These are phyloP conservation scores for Drosophila tani DNA, from an alignment of 1,140 invertebrate genomes.

Conservation along the genomic window DNA sequence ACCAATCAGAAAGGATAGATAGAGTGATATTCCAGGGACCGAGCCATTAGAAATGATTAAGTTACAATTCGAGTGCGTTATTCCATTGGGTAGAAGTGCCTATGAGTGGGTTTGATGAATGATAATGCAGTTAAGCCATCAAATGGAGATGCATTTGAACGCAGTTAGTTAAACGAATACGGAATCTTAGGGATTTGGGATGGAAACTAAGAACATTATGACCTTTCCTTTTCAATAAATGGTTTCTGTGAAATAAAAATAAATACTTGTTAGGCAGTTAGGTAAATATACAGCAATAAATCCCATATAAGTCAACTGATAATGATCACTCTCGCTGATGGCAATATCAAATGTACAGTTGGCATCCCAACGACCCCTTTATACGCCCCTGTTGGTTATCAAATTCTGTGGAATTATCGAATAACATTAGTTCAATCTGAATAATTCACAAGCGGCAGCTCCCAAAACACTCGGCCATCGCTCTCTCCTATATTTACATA, in stretches of 20 bases:
- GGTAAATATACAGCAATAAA: neutral
- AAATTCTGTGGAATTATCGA: slow-evolving; percentile 6
- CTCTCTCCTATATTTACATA: slow-evolving; percentile 29
- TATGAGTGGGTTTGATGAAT: slow-evolving; percentile 3
- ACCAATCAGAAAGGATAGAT: slow-evolving; percentile 26
- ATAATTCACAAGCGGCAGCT: slow-evolving; percentile 15
- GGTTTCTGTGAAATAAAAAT: too few species aligned
- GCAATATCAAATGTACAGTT: neutral
- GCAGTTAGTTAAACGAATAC: neutral
- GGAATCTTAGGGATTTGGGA: neutral
- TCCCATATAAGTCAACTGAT: neutral
- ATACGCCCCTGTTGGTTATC: neutral
- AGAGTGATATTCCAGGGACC: slow-evolving; percentile 19
- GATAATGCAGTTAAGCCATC: slow-evolving; percentile 9
- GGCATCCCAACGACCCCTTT: too few species aligned
- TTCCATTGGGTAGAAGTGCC: slow-evolving; percentile 9
- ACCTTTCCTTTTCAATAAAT: neutral
- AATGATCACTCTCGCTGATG: neutral
- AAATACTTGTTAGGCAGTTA: too few species aligned
- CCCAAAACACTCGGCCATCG: neutral
- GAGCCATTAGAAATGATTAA: slow-evolving; percentile 23
- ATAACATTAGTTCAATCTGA: slow-evolving; percentile 27
- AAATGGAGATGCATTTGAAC: slow-evolving; percentile 4
- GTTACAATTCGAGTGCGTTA: slow-evolving; percentile 14
- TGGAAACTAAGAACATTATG: neutral